Percentiles rank a stretch among this genome's conserved stretches.
Evolutionary conservation across 2,888 invertebrate genomes (phyloP).

Genomic region (Orthosia gothica): DNA sequence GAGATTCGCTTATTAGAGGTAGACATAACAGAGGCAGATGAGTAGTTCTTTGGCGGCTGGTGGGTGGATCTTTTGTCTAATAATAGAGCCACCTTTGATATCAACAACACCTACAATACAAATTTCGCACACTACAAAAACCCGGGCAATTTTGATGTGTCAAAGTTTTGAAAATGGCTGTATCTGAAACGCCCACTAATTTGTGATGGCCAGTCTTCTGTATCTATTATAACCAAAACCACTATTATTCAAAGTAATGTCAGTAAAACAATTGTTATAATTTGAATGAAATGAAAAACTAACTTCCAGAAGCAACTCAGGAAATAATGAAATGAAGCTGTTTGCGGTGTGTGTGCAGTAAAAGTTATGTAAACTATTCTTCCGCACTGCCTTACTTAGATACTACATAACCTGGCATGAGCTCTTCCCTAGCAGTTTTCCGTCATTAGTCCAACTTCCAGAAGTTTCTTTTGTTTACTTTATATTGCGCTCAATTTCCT

Average conservation of each 20-base stretch:
- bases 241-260: too few relatives aligned
- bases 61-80: neutral
- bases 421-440: constrained; percentile 10
- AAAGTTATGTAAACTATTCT: constrained; percentile 27
- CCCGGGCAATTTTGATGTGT: neutral
- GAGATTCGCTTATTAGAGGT: constrained; percentile 42
- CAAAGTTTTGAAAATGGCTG: neutral
- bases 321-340: neutral
- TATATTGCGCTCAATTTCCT: constrained; percentile 26
- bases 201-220: too few relatives aligned
- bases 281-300: neutral
- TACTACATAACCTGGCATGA: constrained; percentile 9
- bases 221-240: too few relatives aligned
- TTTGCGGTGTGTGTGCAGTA: neutral
- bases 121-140: neutral
- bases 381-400: neutral
- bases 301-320: neutral
- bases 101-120: neutral
- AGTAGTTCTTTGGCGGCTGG: neutral
- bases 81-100: neutral
- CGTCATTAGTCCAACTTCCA: constrained; percentile 19
- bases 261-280: too few relatives aligned
- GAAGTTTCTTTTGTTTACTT: constrained; percentile 28
- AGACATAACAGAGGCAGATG: neutral
- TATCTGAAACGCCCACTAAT: neutral